These are phyloP conservation scores for Philaenus spumarius DNA, from an alignment of 1,140 invertebrate species.

Conservation along the genomic window DNA sequence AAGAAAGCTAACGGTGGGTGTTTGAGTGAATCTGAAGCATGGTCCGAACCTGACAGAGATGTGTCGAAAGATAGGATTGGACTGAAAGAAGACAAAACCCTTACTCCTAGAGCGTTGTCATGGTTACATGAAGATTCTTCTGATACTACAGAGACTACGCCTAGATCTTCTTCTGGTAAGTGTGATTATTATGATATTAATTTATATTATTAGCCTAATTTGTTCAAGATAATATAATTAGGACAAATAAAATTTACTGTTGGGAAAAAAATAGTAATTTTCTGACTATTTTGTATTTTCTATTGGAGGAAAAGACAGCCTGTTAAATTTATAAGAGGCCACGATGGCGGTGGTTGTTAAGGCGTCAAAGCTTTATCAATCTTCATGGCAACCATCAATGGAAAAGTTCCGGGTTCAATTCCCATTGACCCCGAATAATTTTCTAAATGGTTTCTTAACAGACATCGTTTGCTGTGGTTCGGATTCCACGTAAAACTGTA, in stretches of 20 bases:
- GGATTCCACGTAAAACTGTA: no score
- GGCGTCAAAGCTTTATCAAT: no score
- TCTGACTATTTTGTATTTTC: conserved; percentile 10
- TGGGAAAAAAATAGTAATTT: not conserved
- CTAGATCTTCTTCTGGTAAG: conserved; percentile 1
- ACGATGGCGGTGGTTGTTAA: no score
- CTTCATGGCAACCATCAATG: no score
- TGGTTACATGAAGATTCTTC: conserved; percentile 10
- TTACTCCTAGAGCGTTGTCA: not conserved
- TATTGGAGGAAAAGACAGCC: not conserved
- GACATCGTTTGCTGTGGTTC: no score
- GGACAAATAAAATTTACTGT: not conserved
- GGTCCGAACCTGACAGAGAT: conserved; percentile 75
- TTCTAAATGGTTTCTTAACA: no score
- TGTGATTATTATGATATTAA: not conserved
- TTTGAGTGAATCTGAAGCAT: conserved; percentile 69
- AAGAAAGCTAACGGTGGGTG: not conserved
- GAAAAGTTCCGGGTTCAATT: no score
- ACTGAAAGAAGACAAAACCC: conserved; percentile 42
- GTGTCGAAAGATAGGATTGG: conserved; percentile 72
- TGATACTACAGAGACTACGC: conserved; percentile 13
- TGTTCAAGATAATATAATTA: not conserved
- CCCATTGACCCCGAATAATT: no score
- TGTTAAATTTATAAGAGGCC: no score
- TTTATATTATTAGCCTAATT: not conserved